Evolutionary conservation across 2,888 invertebrate species (phyloP), one percentile per base, ranked within the genome.

Genomic region (Bombyx huttoni): DNA sequence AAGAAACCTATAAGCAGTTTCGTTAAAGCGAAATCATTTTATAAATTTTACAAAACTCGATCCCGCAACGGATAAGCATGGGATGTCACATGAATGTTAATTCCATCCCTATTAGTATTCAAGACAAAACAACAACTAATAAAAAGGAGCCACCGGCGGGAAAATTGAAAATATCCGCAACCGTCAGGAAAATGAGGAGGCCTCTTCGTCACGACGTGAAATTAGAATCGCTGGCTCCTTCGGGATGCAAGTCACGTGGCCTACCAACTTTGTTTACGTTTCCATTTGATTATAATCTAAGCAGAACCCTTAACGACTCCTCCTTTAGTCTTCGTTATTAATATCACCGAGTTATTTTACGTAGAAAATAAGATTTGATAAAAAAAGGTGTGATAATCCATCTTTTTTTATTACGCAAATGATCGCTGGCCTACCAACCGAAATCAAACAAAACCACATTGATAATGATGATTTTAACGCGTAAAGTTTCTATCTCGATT

Each of bases 111-210:
- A 80, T 87, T 84, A 85, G 85, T 83, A 87, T 87, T 85, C 86
- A 76, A 81, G 78, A 63, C 83, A 73, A 79, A 81, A 83, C 84
- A 83, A 80, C 80, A 82, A 83, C 81, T 83, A 86, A 87, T 86
- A 86, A 85, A 86, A 86, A 78, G 80, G 75, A 75, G 77, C 73
- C 70, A 68, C 78, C 77, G 75, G 73, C 69, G 79, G 75, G 84
- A 82, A 84, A 87, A 87, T 88, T 86, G 87, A 88, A 87, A 88
- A 86, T 85, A 84, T 84, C 85, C 86, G 77, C 81, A 82, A 78
- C 80, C 79, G 78, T 79, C 82, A 83, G 75, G 83, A 81, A 85
- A 85, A 85, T 85, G 80, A 81, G 81, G 61, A 72, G 75, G 64
- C 70, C 73, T 79, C 78, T 81, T 76, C 79, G 78, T 83, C 81